phyloP scores from a whole-genome alignment of 1,140 invertebrate genomes.

The Musca vetustissima region DNA sequence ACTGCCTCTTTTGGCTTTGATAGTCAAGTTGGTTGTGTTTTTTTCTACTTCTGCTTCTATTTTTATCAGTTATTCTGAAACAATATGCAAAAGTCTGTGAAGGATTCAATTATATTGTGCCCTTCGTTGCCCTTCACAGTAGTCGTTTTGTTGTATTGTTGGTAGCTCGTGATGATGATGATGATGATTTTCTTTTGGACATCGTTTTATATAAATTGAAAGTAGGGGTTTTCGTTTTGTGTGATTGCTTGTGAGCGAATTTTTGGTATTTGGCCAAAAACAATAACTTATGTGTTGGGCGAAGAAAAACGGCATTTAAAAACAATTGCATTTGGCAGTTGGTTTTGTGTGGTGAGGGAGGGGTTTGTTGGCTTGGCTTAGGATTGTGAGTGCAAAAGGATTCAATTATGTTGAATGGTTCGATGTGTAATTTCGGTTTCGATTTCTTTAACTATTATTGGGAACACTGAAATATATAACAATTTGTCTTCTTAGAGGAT shows the following conservation, averaged over 20 bases:
- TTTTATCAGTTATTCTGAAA: neutral
- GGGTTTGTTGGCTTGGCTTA: no score
- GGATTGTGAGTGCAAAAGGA: no score
- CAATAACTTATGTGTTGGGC: slow-evolving; percentile 21
- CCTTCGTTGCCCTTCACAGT: no score
- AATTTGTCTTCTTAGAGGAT: no score
- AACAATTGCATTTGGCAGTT: slow-evolving; percentile 23
- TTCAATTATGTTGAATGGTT: no score
- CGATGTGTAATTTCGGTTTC: no score
- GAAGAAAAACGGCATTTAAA: slow-evolving; percentile 22
- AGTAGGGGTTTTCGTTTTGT: neutral
- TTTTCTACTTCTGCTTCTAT: neutral
- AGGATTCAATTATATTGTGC: neutral
- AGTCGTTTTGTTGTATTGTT: no score
- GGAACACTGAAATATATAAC: no score
- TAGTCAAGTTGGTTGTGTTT: neutral
- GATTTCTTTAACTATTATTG: no score
- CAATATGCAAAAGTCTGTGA: slow-evolving; percentile 8
- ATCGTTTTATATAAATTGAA: neutral
- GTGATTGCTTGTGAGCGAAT: neutral
- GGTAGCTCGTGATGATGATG: neutral
- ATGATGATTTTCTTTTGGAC: neutral
- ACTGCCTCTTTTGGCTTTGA: no score
- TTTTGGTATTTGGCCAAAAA: slow-evolving; percentile 22
- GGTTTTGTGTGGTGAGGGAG: no score